Conservation (phyloP, 2,797 vertebrate species). For the Pristis pectinata region DNA sequence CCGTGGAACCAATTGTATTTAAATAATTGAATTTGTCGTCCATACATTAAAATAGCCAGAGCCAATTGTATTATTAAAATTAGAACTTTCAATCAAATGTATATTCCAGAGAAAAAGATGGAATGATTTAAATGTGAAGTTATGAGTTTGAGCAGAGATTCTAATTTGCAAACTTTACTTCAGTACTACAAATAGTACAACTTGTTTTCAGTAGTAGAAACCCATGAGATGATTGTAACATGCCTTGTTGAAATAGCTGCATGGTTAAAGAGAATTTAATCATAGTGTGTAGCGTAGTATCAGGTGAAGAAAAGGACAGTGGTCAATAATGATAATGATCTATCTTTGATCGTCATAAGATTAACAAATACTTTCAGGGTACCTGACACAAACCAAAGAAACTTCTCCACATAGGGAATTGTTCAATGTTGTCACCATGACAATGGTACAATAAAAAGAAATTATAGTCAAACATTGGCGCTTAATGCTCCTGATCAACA, state of each 20-base stretch:
- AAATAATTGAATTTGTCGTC: background rate
- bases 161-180: background rate
- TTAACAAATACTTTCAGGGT: background rate
- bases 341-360: background rate
- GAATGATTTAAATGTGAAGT: background rate
- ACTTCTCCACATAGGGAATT: background rate
- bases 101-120: background rate
- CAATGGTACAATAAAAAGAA: background rate
- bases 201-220: background rate
- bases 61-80: too few relatives aligned
- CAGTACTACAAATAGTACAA: background rate
- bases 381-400: background rate
- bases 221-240: background rate
- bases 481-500: background rate
- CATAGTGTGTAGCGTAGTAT: background rate
- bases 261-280: conserved; percentile 6
- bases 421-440: background rate
- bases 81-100: background rate
- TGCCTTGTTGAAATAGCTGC: background rate
- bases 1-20: background rate
- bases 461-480: background rate
- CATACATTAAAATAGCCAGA: background rate
- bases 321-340: background rate
- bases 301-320: background rate
- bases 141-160: background rate